These are phyloP conservation scores for Agrochola lota DNA, from an alignment of 2,888 invertebrate species.

Conservation along the genomic window DNA sequence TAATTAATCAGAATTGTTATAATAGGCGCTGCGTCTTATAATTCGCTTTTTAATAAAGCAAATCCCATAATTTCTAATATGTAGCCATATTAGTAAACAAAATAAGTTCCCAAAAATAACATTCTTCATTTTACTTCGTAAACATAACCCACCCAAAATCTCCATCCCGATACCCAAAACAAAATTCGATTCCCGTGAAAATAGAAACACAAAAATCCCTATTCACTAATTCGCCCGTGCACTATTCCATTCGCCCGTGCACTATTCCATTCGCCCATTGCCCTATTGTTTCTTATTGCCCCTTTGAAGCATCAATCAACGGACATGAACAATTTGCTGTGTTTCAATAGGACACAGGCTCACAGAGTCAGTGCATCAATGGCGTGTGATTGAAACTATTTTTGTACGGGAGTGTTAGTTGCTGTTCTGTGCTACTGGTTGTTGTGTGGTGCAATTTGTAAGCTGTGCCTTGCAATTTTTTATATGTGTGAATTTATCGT, in stretches of 20 bases:
- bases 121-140: not conserved
- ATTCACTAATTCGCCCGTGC: slow-evolving; percentile 10
- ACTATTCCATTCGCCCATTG: slow-evolving; percentile 22
- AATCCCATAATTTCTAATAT: not conserved
- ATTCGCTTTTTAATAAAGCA: not conserved
- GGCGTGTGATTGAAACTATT: slow-evolving; percentile 76
- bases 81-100: not conserved
- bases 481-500: not conserved
- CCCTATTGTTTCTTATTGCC: slow-evolving; percentile 43
- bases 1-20: not conserved
- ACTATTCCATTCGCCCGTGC: slow-evolving; percentile 22
- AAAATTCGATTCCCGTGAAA: slow-evolving; percentile 8
- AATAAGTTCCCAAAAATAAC: not conserved
- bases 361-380: slow-evolving; percentile 63
- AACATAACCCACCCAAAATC: not conserved
- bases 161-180: not conserved
- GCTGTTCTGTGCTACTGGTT: slow-evolving; percentile 72
- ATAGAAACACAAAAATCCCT: slow-evolving; percentile 2
- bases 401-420: slow-evolving; percentile 71
- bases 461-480: slow-evolving; percentile 10
- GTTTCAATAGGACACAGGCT: slow-evolving; percentile 56
- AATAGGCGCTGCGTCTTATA: no score
- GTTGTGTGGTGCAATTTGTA: slow-evolving; percentile 68
- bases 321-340: slow-evolving; percentile 58
- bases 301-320: slow-evolving; percentile 58